Percentiles rank a stretch among this genome's conserved stretches.
These are phyloP conservation scores for Antedon mediterranea DNA, from an alignment of 53 echinoderm and acorn worm genomes.

Conservation along the genomic window DNA sequence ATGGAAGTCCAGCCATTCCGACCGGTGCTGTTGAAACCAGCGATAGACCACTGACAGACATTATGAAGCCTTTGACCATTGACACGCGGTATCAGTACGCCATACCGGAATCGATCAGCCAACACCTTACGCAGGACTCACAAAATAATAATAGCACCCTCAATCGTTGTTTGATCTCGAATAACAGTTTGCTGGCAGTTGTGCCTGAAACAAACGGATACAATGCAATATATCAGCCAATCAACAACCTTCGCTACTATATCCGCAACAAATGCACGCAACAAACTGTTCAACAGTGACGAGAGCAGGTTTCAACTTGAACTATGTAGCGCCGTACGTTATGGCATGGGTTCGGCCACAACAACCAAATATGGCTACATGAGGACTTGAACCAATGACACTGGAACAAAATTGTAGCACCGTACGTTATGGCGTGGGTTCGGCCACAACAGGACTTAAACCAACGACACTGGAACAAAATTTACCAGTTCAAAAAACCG, in stretches of 20 bases:
- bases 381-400: not conserved
- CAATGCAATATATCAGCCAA: not conserved
- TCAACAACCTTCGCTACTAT: slow-evolving; percentile 18
- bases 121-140: slow-evolving; percentile 20
- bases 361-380: slow-evolving; percentile 13
- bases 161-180: slow-evolving; percentile 42
- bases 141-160: slow-evolving; percentile 12
- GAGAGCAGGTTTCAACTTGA: slow-evolving; percentile 74
- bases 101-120: slow-evolving; percentile 65
- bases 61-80: slow-evolving; percentile 79
- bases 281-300: slow-evolving; percentile 1
- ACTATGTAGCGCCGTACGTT: slow-evolving; percentile 84
- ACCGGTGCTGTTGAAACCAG: slow-evolving; percentile 2
- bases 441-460: slow-evolving; percentile 42
- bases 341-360: slow-evolving; percentile 89
- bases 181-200: slow-evolving; percentile 66
- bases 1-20: not conserved
- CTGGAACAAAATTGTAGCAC: slow-evolving; percentile 43
- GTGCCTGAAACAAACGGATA: slow-evolving; percentile 8
- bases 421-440: slow-evolving; percentile 87
- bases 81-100: slow-evolving; percentile 95
- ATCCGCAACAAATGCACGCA: slow-evolving; percentile 14
- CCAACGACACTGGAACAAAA: not conserved
- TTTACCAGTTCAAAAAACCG: too few relatives aligned
- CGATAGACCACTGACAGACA: slow-evolving; percentile 16